phyloP scores from a whole-genome alignment of 2,888 invertebrate genomes.

The Scaptomyza parva region DNA sequence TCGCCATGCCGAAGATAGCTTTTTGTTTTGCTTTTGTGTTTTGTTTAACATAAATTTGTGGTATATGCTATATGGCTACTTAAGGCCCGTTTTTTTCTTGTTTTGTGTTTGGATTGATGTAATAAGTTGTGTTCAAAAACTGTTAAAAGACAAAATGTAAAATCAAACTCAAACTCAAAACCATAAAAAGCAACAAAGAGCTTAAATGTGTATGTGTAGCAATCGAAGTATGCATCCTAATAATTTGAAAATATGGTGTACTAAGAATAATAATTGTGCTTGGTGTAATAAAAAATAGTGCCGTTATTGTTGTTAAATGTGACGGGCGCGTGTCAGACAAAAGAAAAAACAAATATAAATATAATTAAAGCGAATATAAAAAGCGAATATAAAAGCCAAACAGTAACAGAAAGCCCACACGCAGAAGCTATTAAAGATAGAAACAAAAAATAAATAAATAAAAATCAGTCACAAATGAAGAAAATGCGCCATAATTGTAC shows the following conservation, averaged over 20 bases:
- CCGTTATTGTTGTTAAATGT: conserved; percentile 30
- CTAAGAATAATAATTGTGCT: not conserved
- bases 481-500: conserved; percentile 57
- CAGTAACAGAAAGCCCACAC: conserved; percentile 36
- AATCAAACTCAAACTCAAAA: too few species aligned
- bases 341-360: conserved; percentile 18
- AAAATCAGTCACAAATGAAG: conserved; percentile 42
- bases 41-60: conserved; percentile 33
- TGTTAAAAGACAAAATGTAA: too few species aligned
- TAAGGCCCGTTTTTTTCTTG: conserved; percentile 45
- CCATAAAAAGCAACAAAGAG: not conserved
- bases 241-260: not conserved
- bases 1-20: too few species aligned
- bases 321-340: conserved; percentile 30
- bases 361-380: conserved; percentile 6
- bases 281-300: conserved; percentile 13
- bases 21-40: conserved; percentile 7
- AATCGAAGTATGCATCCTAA: conserved; percentile 6
- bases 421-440: conserved; percentile 48
- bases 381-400: conserved; percentile 18
- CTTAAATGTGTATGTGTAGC: conserved; percentile 28
- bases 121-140: too few species aligned
- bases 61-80: conserved; percentile 64
- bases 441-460: conserved; percentile 17
- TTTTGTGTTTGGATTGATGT: conserved; percentile 11